Base-by-base conservation (phyloP, 2,888 invertebrate species). In the Trichogramma evanescens region DNA sequence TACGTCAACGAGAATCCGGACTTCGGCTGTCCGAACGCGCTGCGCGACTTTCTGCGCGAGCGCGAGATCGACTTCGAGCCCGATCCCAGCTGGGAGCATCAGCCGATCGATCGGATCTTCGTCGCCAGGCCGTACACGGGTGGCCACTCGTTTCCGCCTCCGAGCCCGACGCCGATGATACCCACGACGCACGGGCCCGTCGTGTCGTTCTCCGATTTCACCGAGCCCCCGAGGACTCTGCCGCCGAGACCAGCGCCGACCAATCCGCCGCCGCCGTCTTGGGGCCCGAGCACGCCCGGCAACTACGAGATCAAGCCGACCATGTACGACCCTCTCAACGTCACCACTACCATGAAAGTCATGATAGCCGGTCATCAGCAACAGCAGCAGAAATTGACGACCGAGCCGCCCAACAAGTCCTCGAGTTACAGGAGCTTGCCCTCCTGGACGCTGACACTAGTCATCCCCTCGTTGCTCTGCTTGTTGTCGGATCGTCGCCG, bases 1-100 rank as follows among this genome's bases (percentile, higher is more conserved):
- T 72, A 72, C 46, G 41, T 77, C 38, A 70, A 66, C 6, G 72
- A 74, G 6, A 77, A 77, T 62, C 66, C 71, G 0, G 62, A 71
- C 0, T 75, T 76, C 56, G 70, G 70, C 50, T 77, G 77, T 26
- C 75, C 75, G 0, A 69, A 73, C 40, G 72, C 72, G 0, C 56
- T 75, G 0, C 66, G 66, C 4, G 56, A 62, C 4, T 74, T 71
- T 49, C 57, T 77, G 3, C 65, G 66, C 9, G 63, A 60, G 0
- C 72, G 65, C 1, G 59, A 66, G 0, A 60, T 77, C 4, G 54
- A 9, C n/a, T 72, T 72, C 9, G 73, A 72, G 6, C 64, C 55
- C 4, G 77, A 77, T 54, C 68, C 72, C 0, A 64, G 66, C 3
- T 75, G 76, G 76, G 57, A 55, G 26, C 26, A 26, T 26, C 26